These are phyloP conservation scores for Spea multiplicata DNA, from an alignment of 2,113 vertebrate species.

Conservation along the genomic window DNA sequence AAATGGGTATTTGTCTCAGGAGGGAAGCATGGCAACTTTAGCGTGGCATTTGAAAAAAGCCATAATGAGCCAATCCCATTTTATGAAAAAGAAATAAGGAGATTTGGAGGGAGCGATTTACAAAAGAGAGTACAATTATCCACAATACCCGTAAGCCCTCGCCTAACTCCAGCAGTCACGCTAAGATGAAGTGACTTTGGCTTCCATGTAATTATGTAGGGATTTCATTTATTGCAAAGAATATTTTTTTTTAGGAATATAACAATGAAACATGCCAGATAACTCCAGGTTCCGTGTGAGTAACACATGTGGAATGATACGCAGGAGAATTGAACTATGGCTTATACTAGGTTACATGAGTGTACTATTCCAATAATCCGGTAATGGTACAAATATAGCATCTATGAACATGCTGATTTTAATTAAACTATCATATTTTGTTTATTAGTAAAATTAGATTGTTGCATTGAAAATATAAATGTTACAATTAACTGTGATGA, in stretches of 20 bases:
- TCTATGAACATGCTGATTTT: too few relatives aligned
- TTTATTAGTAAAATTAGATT: too few relatives aligned
- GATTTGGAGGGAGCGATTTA: neutral
- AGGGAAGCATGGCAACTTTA: constrained; percentile 5
- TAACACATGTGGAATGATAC: neutral
- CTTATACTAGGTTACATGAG: constrained; percentile 2
- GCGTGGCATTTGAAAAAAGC: neutral
- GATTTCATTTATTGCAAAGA: neutral
- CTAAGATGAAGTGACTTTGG: neutral
- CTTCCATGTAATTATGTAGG: neutral
- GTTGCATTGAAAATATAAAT: too few relatives aligned
- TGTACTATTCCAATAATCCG: neutral
- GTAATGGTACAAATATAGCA: too few relatives aligned
- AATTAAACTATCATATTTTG: too few relatives aligned
- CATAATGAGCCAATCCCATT: neutral
- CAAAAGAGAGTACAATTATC: neutral
- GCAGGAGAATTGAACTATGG: neutral
- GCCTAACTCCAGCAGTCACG: neutral
- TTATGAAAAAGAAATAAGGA: neutral
- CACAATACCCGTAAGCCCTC: neutral
- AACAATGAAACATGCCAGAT: constrained; percentile 1
- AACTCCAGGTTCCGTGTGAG: neutral
- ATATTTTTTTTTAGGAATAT: constrained; percentile 5
- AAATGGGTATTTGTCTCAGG: constrained; percentile 21
- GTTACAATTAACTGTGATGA: too few relatives aligned